phyloP scores from a whole-genome alignment of 2,888 invertebrate species.

The Crepidodera aurea region DNA sequence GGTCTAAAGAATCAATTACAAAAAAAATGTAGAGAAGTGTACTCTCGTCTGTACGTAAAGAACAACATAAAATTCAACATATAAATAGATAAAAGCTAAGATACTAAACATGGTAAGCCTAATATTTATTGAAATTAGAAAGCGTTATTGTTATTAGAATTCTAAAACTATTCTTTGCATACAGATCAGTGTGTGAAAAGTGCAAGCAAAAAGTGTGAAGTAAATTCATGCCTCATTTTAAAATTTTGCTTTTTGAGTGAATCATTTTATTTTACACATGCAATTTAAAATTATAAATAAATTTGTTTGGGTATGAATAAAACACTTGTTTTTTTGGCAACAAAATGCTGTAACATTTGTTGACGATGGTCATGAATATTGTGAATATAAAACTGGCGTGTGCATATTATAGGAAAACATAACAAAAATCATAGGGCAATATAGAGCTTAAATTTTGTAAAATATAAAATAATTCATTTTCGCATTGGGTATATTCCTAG shows the following conservation, averaged over 20 bases:
- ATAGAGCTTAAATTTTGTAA: too few relatives aligned
- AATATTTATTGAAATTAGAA: conserved; percentile 36
- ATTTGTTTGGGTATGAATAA: too few relatives aligned
- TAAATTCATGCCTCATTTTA: conserved; percentile 56
- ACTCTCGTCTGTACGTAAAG: conserved; percentile 55
- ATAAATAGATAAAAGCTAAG: conserved; percentile 38
- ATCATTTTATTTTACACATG: conserved; percentile 17
- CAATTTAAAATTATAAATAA: not conserved
- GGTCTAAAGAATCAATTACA: not conserved
- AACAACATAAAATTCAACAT: conserved; percentile 44
- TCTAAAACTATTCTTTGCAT: conserved; percentile 53
- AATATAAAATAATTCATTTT: too few relatives aligned
- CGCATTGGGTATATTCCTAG: too few relatives aligned
- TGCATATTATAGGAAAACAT: conserved; percentile 3
- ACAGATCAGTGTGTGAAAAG: conserved; percentile 49
- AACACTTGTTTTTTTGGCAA: not conserved
- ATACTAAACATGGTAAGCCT: conserved; percentile 34
- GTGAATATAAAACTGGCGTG: conserved; percentile 7
- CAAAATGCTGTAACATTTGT: not conserved
- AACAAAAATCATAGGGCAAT: not conserved
- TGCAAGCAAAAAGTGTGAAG: conserved; percentile 47
- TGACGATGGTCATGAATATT: conserved; percentile 24
- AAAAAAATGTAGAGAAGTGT: not conserved
- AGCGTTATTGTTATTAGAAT: conserved; percentile 36
- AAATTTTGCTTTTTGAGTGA: conserved; percentile 39